A percentile compares a stretch with the other conserved stretches of the same genome.
Evolutionary conservation across 2,797 vertebrate genomes (phyloP).

Genomic region (Kryptolebias ocellatus): DNA sequence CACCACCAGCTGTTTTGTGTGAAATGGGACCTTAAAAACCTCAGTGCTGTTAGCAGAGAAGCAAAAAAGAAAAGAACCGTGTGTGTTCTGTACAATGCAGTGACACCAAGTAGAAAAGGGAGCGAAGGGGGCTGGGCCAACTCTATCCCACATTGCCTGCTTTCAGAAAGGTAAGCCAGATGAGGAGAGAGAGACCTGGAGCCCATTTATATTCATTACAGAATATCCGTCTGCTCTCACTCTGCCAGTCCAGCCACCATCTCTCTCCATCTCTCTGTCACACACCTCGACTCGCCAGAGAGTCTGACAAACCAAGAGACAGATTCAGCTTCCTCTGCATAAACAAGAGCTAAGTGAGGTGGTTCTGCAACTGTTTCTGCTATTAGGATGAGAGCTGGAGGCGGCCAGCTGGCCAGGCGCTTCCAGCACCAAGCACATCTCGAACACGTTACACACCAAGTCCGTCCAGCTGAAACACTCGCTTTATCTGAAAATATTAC

Average conservation of each 20-base stretch:
- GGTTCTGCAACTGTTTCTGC: conserved; percentile 26
- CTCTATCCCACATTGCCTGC: conserved; percentile 33
- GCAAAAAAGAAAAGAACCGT: conserved; percentile 3
- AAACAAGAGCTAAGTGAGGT: conserved; percentile 53
- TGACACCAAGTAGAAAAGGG: not conserved
- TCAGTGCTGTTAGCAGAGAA: not conserved
- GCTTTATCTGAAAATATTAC: conserved; percentile 44
- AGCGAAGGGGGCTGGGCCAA: conserved; percentile 7
- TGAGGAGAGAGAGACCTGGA: conserved; percentile 52
- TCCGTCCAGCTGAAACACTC: conserved; percentile 25
- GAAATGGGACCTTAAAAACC: conserved; percentile 16
- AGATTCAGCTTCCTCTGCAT: conserved; percentile 62
- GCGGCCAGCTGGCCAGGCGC: conserved; percentile 15
- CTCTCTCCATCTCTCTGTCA: conserved; percentile 62
- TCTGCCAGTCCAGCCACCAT: conserved; percentile 64
- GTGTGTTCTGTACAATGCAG: conserved; percentile 24
- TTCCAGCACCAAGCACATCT: conserved; percentile 8
- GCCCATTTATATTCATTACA: conserved; percentile 80
- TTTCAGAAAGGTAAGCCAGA: conserved; percentile 41
- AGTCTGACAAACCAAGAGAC: conserved; percentile 65
- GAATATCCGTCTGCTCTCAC: conserved; percentile 70
- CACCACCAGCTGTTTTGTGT: conserved; percentile 15
- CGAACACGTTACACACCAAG: not conserved
- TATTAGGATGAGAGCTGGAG: conserved; percentile 20
- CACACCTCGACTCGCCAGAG: conserved; percentile 57